phyloP scores from a whole-genome alignment of 2,797 vertebrate genomes.

The Premnoplex brunnescens region DNA sequence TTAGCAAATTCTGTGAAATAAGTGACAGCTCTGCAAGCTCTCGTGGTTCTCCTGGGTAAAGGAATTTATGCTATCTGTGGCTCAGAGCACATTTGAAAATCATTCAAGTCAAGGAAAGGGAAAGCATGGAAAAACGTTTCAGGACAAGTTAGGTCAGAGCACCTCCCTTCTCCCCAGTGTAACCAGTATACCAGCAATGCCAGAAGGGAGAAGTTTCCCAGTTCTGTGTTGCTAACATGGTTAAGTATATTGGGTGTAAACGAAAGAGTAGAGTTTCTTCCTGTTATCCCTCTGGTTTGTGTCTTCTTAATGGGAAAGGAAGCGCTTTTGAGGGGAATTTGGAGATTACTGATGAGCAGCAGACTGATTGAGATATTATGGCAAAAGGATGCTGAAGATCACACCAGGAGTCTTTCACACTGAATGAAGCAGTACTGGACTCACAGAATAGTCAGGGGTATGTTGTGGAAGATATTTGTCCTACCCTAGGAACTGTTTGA shows the following conservation, averaged over 20 bases:
- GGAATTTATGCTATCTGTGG: background rate
- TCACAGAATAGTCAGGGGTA: background rate
- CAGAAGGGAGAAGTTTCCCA: background rate
- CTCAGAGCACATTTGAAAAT: background rate
- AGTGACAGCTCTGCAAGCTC: background rate
- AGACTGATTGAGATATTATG: background rate
- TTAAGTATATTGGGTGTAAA: rapidly evolving
- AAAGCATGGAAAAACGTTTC: background rate
- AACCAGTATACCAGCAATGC: background rate
- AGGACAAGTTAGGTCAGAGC: background rate
- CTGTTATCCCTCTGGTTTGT: background rate
- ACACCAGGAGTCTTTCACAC: background rate
- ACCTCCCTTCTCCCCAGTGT: background rate
- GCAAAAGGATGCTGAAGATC: background rate
- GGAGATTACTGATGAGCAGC: background rate
- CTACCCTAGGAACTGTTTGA: background rate
- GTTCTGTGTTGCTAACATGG: background rate
- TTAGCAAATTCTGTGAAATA: background rate
- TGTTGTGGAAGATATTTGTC: background rate
- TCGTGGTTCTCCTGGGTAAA: background rate
- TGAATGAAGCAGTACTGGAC: background rate
- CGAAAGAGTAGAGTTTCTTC: background rate
- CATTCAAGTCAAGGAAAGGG: background rate
- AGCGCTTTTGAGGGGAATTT: background rate
- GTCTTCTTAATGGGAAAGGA: background rate